Evolutionary conservation across 2,797 vertebrate genomes (phyloP).

Genomic region (Ctenopoma multispine): DNA sequence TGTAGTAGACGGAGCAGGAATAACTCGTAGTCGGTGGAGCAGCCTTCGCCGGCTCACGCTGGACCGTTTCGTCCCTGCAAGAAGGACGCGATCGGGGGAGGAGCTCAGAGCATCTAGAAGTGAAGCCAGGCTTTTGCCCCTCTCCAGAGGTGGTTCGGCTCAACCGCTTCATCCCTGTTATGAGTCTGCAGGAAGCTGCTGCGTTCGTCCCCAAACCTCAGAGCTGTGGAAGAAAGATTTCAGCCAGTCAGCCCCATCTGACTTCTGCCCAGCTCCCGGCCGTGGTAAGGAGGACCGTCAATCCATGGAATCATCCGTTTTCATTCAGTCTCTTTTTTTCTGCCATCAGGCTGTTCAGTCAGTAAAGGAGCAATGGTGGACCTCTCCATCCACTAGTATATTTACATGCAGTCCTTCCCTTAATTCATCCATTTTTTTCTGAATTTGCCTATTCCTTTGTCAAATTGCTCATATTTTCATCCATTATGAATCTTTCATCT

Average conservation of each 20-base stretch:
- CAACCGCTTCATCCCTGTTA: slow-evolving; percentile 58
- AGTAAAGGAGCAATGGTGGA: not conserved
- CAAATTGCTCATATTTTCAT: not conserved
- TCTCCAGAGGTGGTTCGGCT: slow-evolving; percentile 7
- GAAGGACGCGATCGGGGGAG: slow-evolving; percentile 63
- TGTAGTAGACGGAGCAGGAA: slow-evolving; percentile 12
- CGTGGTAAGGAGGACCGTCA: slow-evolving; percentile 65
- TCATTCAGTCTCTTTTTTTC: not conserved
- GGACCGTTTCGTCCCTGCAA: slow-evolving; percentile 55
- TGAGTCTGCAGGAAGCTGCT: slow-evolving; percentile 62
- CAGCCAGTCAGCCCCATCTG: slow-evolving; percentile 68
- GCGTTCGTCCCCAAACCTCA: slow-evolving; percentile 47
- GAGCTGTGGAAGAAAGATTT: slow-evolving; percentile 54
- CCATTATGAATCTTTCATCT: not conserved
- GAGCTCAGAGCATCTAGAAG: slow-evolving; percentile 42
- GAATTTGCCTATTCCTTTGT: not conserved
- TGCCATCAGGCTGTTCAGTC: not conserved
- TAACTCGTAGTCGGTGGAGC: slow-evolving; percentile 59
- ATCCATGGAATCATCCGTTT: not conserved
- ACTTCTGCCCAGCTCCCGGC: slow-evolving; percentile 48
- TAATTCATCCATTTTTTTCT: slow-evolving; percentile 2
- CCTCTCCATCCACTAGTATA: not conserved
- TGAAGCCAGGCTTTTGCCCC: slow-evolving; percentile 42
- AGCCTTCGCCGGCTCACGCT: slow-evolving; percentile 68
- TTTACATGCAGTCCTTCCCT: not conserved